A percentile compares a stretch with the other conserved stretches of the same genome.
Conservation (phyloP, 2,888 invertebrate species). For the Luffia ferchaultella region DNA sequence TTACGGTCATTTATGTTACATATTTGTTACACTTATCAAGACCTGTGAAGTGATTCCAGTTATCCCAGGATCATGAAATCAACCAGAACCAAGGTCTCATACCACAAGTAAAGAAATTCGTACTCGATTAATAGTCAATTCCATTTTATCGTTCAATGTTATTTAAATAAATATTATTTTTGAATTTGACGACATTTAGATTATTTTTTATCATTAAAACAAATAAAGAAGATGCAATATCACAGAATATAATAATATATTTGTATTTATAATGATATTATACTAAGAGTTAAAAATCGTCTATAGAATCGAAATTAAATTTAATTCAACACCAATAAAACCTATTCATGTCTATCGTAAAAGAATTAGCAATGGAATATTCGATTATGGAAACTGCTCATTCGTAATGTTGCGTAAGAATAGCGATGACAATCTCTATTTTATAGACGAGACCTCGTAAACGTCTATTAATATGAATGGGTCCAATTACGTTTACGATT, state of each 20-base stretch:
- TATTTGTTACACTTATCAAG: too few relatives aligned
- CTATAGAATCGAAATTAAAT: neutral
- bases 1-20: too few relatives aligned
- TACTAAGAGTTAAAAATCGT: too few relatives aligned
- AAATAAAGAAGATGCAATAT: too few relatives aligned
- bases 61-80: too few relatives aligned
- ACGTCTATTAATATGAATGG: constrained; percentile 68
- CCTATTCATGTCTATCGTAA: constrained; percentile 40
- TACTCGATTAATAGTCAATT: neutral
- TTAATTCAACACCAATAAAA: constrained; percentile 38
- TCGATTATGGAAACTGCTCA: neutral
- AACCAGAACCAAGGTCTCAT: too few relatives aligned
- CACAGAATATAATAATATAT: too few relatives aligned
- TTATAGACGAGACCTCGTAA: constrained; percentile 60
- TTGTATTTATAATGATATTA: too few relatives aligned
- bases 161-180: neutral
- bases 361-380: constrained; percentile 29
- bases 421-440: constrained; percentile 60
- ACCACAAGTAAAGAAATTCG: neutral
- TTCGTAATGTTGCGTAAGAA: constrained; percentile 36
- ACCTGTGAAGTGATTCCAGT: too few relatives aligned
- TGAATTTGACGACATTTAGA: too few relatives aligned
- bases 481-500: constrained; percentile 66
- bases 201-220: too few relatives aligned
- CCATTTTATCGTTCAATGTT: neutral